phyloP scores from a whole-genome alignment of 2,888 invertebrate genomes.

The Hypolimnas misippus region DNA sequence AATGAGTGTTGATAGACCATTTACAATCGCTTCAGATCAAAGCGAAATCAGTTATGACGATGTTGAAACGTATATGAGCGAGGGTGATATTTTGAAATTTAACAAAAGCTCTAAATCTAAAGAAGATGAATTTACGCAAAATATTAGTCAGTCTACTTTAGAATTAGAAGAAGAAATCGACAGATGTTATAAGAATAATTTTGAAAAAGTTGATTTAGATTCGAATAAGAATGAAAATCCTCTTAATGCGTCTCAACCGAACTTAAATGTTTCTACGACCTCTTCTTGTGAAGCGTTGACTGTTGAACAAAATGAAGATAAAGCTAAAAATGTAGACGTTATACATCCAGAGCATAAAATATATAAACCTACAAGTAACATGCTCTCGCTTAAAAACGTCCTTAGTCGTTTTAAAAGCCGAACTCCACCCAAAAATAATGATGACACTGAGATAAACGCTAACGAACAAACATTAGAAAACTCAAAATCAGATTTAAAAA shows the following conservation, averaged over 20 bases:
- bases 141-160: slow-evolving; percentile 77
- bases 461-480: slow-evolving; percentile 70
- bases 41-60: slow-evolving; percentile 88
- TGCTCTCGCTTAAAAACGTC: slow-evolving; percentile 82
- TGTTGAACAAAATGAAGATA: slow-evolving; percentile 71
- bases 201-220: slow-evolving; percentile 67
- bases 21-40: slow-evolving; percentile 89
- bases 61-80: slow-evolving; percentile 84
- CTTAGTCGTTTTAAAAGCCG: slow-evolving; percentile 80
- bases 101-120: slow-evolving; percentile 64
- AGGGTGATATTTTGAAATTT: slow-evolving; percentile 74
- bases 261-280: slow-evolving; percentile 79
- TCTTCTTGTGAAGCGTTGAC: slow-evolving; percentile 83
- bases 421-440: slow-evolving; percentile 68
- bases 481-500: slow-evolving; percentile 66
- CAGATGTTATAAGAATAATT: slow-evolving; percentile 78
- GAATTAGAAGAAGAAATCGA: slow-evolving; percentile 81
- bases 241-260: slow-evolving; percentile 68
- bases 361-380: slow-evolving; percentile 86
- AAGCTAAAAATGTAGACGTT: slow-evolving; percentile 71
- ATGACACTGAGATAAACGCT: slow-evolving; percentile 71
- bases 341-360: slow-evolving; percentile 92
- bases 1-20: slow-evolving; percentile 86
- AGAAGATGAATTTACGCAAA: slow-evolving; percentile 65
- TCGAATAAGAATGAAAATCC: slow-evolving; percentile 68